These are phyloP conservation scores for Ophonus ardosiacus DNA, from an alignment of 2,888 invertebrate genomes.

Conservation along the genomic window DNA sequence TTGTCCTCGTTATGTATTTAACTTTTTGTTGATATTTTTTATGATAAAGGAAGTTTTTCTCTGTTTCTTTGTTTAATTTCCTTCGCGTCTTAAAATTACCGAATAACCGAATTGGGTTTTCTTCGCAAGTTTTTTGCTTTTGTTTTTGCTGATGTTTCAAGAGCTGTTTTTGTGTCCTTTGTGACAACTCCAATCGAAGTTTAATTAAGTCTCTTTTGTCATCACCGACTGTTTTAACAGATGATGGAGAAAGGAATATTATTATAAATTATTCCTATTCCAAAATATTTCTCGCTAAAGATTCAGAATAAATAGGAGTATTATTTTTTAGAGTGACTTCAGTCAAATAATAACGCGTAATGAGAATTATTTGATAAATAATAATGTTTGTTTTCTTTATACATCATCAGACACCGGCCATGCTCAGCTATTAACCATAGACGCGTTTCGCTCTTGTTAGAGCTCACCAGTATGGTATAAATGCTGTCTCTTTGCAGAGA, in stretches of 20 bases:
- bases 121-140: constrained; percentile 42
- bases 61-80: constrained; percentile 58
- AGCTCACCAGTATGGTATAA: no score
- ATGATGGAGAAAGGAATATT: constrained; percentile 1
- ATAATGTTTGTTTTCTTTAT: background rate
- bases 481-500: no score
- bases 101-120: constrained; percentile 56
- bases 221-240: constrained; percentile 17
- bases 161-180: constrained; percentile 44
- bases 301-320: background rate
- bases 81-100: constrained; percentile 52
- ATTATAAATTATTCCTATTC: constrained; percentile 13
- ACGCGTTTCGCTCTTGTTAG: no score
- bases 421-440: no score
- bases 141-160: constrained; percentile 38
- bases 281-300: background rate
- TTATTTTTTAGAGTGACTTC: background rate
- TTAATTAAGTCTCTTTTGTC: constrained; percentile 58
- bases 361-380: background rate
- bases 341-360: background rate
- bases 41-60: constrained; percentile 47
- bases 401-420: no score
- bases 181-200: constrained; percentile 51
- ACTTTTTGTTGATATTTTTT: constrained; percentile 48
- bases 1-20: constrained; percentile 35